Evolutionary conservation across 1,140 invertebrate genomes (phyloP), one percentile per base, ranked within the genome.

Genomic region (Monomorium pharaonis): DNA sequence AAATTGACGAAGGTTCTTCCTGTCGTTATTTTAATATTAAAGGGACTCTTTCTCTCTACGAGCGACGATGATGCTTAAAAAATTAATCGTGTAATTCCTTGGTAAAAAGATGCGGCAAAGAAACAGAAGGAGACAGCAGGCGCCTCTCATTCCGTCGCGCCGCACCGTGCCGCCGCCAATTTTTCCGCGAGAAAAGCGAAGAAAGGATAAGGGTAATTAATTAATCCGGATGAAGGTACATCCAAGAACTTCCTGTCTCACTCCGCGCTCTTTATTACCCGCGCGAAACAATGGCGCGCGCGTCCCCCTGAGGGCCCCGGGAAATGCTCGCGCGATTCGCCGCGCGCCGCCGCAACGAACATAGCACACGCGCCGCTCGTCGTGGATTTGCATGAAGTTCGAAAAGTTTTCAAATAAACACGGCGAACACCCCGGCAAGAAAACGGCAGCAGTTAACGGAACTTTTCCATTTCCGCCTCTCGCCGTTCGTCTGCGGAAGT

Each of bases 361-460:
- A 27, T 60, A 12, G 78, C 81, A 67, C 42, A 70, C 72, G 84
- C 84, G 37, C 24, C 78, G 78, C 78, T 63, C 30, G 30, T 67
- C 76, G 60, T 69, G 89, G 84, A 91, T 89, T 90, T 91, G 84
- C 88, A 91, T 90, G 21, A 74, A 90, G 88, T 89, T 89, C 33
- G 56, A 56, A 77, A 89, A 90, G 84, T 90, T 89, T 85, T 85
- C 88, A 86, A 89, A 90, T 90, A 90, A 90, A 90, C 88, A 90
- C 89, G 88, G 62, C 44, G 51, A 83, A 90, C 76, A 87, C 63
- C 69, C 14, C n/a, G 49, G 69, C 12, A 60, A 74, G 58, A 56
- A 84, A 65, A 51, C 63, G 47, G 42, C 33, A 58, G 30, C 80
- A 86, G 85, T 89, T 87, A 75, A 84, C 70, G 75, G 74, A 90